A percentile compares a stretch with the other conserved stretches of the same genome.
Evolutionary conservation across 2,113 vertebrate genomes (phyloP).

Genomic region (Aythya baeri): DNA sequence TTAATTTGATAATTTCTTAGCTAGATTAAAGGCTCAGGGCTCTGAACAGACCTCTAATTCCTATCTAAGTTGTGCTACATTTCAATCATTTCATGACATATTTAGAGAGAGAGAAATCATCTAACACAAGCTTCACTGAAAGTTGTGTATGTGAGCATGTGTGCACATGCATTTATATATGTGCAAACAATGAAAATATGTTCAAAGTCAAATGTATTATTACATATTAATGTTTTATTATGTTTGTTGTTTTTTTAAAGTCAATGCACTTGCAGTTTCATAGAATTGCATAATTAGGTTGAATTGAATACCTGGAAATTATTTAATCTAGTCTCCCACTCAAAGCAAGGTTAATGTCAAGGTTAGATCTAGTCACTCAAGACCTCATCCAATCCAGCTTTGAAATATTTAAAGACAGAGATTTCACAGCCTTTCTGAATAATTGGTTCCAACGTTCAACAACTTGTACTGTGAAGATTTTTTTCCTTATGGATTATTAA

Average conservation of each 20-base stretch:
- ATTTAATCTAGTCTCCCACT: not conserved
- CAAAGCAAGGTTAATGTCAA: not conserved
- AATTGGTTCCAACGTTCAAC: not conserved
- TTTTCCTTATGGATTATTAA: not conserved
- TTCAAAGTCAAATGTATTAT: not conserved
- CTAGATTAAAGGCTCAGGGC: rapidly evolving
- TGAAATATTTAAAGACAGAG: not conserved
- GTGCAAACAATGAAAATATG: not conserved
- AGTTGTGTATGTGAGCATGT: not conserved
- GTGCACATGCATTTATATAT: no score
- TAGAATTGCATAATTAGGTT: not conserved
- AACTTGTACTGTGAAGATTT: not conserved
- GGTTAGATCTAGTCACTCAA: not conserved
- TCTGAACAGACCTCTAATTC: not conserved
- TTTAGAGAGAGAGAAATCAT: rapidly evolving
- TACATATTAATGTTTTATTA: not conserved
- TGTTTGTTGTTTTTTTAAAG: not conserved
- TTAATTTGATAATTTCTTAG: not conserved
- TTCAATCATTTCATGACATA: not conserved
- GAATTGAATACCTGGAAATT: not conserved
- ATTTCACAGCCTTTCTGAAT: not conserved
- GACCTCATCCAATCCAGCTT: not conserved
- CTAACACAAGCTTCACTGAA: not conserved
- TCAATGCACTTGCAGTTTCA: not conserved
- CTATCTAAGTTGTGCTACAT: not conserved